These are phyloP conservation scores for Muricea muricata DNA, from an alignment of 92 coral and sea anemone genomes.

Conservation along the genomic window DNA sequence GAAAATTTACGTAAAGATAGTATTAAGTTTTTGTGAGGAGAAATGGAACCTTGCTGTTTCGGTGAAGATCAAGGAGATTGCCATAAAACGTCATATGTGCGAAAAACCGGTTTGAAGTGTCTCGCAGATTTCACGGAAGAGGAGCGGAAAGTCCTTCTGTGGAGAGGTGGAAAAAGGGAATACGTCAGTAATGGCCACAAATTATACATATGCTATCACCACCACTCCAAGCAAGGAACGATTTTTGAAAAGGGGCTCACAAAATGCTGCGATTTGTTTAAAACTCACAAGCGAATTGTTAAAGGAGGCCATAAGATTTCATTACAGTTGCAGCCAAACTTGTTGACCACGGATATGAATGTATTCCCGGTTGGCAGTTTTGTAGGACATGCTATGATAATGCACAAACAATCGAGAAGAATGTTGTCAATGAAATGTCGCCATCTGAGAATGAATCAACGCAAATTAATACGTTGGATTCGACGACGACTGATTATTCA, in stretches of 20 bases:
- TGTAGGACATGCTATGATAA: slow-evolving; percentile 6
- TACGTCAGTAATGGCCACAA: background rate
- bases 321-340: too few species aligned
- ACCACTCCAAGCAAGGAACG: background rate
- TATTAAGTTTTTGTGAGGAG: background rate
- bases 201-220: background rate
- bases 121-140: background rate
- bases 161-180: background rate
- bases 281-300: background rate
- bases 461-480: background rate
- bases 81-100: background rate
- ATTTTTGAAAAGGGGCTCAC: background rate
- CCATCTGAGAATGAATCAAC: background rate
- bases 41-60: background rate
- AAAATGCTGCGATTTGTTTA: slow-evolving; percentile 9
- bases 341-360: too few species aligned
- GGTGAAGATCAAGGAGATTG: background rate
- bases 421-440: background rate
- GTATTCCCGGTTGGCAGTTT: slow-evolving; percentile 24
- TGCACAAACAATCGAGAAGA: background rate
- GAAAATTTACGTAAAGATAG: background rate
- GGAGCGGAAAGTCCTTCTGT: background rate
- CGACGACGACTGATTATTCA: background rate
- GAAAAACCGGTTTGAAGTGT: background rate
- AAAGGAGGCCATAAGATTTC: slow-evolving; percentile 6